These are phyloP conservation scores for Megalops atlanticus DNA, from an alignment of 2,113 vertebrate species.

Conservation along the genomic window DNA sequence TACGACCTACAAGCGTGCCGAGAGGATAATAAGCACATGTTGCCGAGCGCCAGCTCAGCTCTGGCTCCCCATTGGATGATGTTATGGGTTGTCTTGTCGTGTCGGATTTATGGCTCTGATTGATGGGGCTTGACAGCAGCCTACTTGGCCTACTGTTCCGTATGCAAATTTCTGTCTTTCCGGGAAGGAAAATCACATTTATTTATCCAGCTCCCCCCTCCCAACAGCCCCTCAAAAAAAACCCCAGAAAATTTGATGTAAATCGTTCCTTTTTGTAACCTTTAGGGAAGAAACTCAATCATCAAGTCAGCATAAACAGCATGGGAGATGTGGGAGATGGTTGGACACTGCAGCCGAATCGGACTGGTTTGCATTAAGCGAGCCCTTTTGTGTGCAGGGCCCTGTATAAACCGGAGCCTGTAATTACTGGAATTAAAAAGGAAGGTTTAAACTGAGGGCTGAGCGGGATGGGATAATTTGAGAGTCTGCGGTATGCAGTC, in stretches of 20 bases:
- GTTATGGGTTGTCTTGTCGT: constrained; percentile 50
- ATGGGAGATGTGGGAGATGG: constrained; percentile 74
- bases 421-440: constrained; percentile 86
- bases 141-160: constrained; percentile 50
- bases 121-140: constrained; percentile 56
- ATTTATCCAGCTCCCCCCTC: too few species aligned
- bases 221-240: constrained; percentile 47
- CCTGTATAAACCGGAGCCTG: constrained; percentile 79
- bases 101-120: constrained; percentile 61
- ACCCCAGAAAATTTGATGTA: constrained; percentile 69
- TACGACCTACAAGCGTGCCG: constrained; percentile 59
- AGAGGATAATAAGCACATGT: constrained; percentile 57
- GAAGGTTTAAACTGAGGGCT: constrained; percentile 80
- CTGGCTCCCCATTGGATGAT: constrained; percentile 44
- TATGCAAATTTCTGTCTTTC: constrained; percentile 43
- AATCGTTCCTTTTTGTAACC: constrained; percentile 62
- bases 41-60: constrained; percentile 47
- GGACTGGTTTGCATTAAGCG: constrained; percentile 83
- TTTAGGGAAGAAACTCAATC: constrained; percentile 70
- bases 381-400: constrained; percentile 74
- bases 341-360: constrained; percentile 76
- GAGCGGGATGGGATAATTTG: constrained; percentile 81
- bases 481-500: constrained; percentile 81
- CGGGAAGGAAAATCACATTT: constrained; percentile 56
- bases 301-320: constrained; percentile 76